Evolutionary conservation across 1,140 invertebrate genomes (phyloP), one percentile per base, ranked within the genome.

Genomic region (Caerostris extrusa): DNA sequence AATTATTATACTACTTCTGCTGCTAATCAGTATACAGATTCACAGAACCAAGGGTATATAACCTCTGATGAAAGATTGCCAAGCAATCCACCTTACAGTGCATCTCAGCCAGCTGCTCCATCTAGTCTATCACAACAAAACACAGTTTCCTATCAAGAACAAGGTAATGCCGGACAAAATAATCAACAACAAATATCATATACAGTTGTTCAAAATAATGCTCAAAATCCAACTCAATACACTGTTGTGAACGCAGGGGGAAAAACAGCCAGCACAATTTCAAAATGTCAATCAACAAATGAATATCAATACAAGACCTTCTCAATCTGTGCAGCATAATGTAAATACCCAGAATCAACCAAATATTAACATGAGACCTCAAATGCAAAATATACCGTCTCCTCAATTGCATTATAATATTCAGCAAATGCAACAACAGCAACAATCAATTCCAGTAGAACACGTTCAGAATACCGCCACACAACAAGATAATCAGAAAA

Each of bases 41-140:
- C 64, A 7, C 61, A 77, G 53, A 87, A 93, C 14, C 91, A 86
- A 7, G 83, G 77, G 55, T 93, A 57, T 60, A 60, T 87, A 14
- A 50, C 91, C 14, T 17, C 34, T 10, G 17, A 87, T 6, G 14
- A 61, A 2, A 7, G 58, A 3, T 55, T 60, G 14, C 64, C 90
- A 12, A 53, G n/a, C 7, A 55, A 67, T 57, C 64, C 10, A 7
- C 4, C 8, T 71, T 71, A 90, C 7, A 71, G 19, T 50, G 58
- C 12, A 3, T 53, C 60, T 34, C 14, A 87, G 50, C 6, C 64
- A 12, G 67, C 64, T n/a, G 6, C 82, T n/a, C 82, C 53, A 10
- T 58, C 82, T 90, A 90, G 87, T 90, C 87, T 19, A 5, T 14
- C 7, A 14, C 87, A 90, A 12, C 61, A 90, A 12, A 67, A 90